Evolutionary conservation across 2,113 vertebrate genomes (phyloP).

Genomic region (Herpailurus yagouaroundi): DNA sequence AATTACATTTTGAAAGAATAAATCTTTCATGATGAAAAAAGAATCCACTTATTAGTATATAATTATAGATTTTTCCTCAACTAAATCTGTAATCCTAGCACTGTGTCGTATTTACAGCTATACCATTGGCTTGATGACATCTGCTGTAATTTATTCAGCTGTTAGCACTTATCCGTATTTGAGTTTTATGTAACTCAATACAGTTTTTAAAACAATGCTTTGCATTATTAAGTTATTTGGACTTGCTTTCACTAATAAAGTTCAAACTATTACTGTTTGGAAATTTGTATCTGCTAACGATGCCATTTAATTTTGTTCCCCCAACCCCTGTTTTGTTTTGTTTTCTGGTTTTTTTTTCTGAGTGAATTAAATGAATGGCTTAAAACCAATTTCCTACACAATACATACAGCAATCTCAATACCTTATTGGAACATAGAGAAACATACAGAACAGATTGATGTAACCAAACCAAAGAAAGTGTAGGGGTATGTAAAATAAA

Average conservation of each 20-base stretch:
- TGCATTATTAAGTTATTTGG: constrained; percentile 48
- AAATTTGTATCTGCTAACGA: constrained; percentile 34
- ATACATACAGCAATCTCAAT: constrained; percentile 68
- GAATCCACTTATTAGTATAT: constrained; percentile 13
- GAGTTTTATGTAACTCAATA: background rate
- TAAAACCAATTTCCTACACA: constrained; percentile 71
- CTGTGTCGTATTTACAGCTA: background rate
- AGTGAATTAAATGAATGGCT: constrained; percentile 61
- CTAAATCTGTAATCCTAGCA: background rate
- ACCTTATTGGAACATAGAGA: constrained; percentile 61
- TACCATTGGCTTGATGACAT: background rate
- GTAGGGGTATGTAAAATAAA: constrained; percentile 80
- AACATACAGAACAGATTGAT: constrained; percentile 64
- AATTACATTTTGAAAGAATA: constrained; percentile 36
- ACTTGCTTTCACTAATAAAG: constrained; percentile 30
- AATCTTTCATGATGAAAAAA: constrained; percentile 38
- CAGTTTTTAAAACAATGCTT: constrained; percentile 56
- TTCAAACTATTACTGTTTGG: constrained; percentile 24
- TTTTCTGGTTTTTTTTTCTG: background rate
- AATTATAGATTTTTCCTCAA: constrained; percentile 39
- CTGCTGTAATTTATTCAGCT: constrained; percentile 8
- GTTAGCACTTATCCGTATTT: background rate
- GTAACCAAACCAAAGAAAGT: constrained; percentile 70
- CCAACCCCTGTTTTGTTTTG: no score
- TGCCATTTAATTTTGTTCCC: constrained; percentile 38